Base-by-base conservation (phyloP, 1,140 invertebrate genomes). In the Lepeophtheirus salmonis region DNA sequence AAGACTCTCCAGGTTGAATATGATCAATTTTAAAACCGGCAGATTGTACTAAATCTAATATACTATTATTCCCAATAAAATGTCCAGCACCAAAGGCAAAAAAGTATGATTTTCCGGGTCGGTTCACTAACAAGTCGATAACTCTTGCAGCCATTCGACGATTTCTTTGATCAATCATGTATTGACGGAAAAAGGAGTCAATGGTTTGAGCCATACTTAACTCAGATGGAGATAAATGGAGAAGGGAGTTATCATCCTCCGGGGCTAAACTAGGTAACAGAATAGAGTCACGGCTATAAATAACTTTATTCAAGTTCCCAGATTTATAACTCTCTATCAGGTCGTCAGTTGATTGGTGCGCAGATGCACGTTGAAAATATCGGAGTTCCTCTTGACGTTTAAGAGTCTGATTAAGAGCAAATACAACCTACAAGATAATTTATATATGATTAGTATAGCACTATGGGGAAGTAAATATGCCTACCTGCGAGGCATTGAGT, bases 61-160 rank as follows among this genome's bases (percentile, higher is more conserved):
- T 70, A 22, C 74, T 74, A 62, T 75, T 66, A 64, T 76, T 74
- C 4, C 76, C 75, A 26, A 77, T 62, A 68, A 75, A 77, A 66
- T 75, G 75, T 54, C 71, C 76, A 64, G 76, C 76, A 60, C 77
- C 77, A 65, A 78, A 77, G 49, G 76, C 77, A 66, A 78, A 78
- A 68, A 78, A 78, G 64, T 76, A 76, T 60, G 70, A 75, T 63
- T 73, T 68, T n/a, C 72, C 63, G 0, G 76, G 75, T 65, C 76
- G 66, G 21, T 67, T 63, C 24, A 69, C 63, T 2, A 78, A 67
- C 21, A 78, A 65, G 56, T 71, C 64, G 3, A 68, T 66, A 2
- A 76, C 72, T 50, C 74, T 65, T 26, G 70, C 64, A 3, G 71
- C 74, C 76, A 78, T 77, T 56, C 75, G 64, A 61, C 69, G 64